Percentiles rank a stretch among this genome's conserved stretches.
These are phyloP conservation scores for Poecilia latipinna DNA, from an alignment of 2,113 vertebrate genomes.

Conservation along the genomic window DNA sequence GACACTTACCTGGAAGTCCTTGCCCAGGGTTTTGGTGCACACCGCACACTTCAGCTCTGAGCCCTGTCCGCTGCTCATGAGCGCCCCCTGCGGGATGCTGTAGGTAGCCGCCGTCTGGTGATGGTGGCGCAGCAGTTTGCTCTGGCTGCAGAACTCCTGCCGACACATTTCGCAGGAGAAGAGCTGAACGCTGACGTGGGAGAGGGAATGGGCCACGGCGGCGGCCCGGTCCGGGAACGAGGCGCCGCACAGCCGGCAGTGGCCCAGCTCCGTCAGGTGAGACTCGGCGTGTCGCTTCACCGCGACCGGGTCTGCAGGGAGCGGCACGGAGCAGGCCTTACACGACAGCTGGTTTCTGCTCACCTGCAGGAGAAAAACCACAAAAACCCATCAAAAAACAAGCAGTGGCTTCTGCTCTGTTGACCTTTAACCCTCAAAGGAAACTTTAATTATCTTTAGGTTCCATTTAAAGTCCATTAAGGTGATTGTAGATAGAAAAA, in stretches of 20 bases:
- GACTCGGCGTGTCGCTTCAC: conserved; percentile 87
- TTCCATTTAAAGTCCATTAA: no score
- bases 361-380: conserved; percentile 40
- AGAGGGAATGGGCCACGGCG: conserved; percentile 85
- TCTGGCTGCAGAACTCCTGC: conserved; percentile 90
- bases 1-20: conserved; percentile 86
- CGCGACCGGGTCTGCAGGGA: conserved; percentile 86
- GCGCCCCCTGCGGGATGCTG: conserved; percentile 79
- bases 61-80: conserved; percentile 40
- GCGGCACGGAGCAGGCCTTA: conserved; percentile 86
- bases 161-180: conserved; percentile 96
- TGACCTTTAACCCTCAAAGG: no score
- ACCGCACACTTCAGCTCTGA: conserved; percentile 83
- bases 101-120: conserved; percentile 82
- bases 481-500: no score
- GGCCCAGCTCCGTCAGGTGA: conserved; percentile 82
- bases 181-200: conserved; percentile 92
- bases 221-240: conserved; percentile 87
- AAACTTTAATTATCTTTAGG: no score
- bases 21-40: conserved; percentile 86
- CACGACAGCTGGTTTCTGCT: conserved; percentile 81
- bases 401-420: not conserved
- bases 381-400: not conserved
- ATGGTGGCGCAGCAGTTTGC: conserved; percentile 89
- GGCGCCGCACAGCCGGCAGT: conserved; percentile 87